Base-by-base conservation (phyloP, 2,113 vertebrate genomes). In the Lichenostomus cassidix region DNA sequence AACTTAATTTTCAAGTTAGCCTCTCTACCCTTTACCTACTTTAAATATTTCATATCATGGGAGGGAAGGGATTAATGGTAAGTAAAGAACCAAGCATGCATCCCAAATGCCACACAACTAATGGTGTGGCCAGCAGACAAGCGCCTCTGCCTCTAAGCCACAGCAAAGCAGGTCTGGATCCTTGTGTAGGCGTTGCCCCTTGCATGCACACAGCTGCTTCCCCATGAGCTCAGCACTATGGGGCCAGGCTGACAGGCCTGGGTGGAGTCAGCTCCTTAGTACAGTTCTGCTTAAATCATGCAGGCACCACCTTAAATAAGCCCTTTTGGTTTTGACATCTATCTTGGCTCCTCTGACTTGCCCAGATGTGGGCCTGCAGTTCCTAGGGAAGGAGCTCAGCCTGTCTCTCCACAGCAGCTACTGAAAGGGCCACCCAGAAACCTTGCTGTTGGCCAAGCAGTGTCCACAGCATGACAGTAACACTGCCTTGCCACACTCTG, bases 51-150 rank as follows among this genome's bases (percentile, higher is more conserved):
- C 5, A 4, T n/a, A 33, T 47, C 13, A 52, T 12, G 4, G 15
- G 14, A 47, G 16, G 42, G 39, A 60, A 60, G 46, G 8, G 12
- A 56, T 31, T 15, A 59, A 25, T 12, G 68, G 29, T 12, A 37
- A 76, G 12, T 7, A 11, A 63, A 53, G 58, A 75, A 46, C 15
- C n/a, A 53, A 80, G 20, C 16, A 13, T 4, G 2, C 19, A 77
- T 28, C 24, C 39, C 59, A 71, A 15, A 16, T 5, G 27, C 20
- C 11, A 5, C 28, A 10, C 25, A 46, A 10, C 7, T 44, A 27
- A 55, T 0, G 0, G 27, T 74, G 37, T 0, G 1, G 27, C 59
- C 75, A 84, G 47, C 39, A 67, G 16, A 11, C 8, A 4, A 0
- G 2, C 46, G 31, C 22, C n/a, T 80, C 33, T 69, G n/a, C 28